Percentiles rank a stretch among this genome's conserved stretches.
phyloP scores from a whole-genome alignment of 92 coral and sea anemone genomes.

The Pocillopora grandis region DNA sequence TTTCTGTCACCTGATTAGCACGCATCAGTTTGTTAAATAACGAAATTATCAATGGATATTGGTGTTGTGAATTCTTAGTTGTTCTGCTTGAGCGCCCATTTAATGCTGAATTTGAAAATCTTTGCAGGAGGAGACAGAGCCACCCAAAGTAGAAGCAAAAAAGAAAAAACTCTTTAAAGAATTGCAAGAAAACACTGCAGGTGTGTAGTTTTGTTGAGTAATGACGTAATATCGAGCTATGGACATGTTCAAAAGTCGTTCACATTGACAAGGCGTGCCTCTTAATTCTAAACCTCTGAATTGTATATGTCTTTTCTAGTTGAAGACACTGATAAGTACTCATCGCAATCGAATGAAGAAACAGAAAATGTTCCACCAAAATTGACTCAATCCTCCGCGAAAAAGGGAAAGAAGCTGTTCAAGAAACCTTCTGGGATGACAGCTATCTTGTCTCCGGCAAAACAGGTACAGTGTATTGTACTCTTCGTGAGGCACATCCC shows the following conservation, averaged over 20 bases:
- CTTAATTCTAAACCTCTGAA: too few species aligned
- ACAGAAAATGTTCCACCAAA: constrained; percentile 33
- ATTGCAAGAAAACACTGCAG: constrained; percentile 20
- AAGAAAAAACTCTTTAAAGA: constrained; percentile 24
- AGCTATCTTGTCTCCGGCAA: constrained; percentile 16
- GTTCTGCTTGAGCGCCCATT: background rate
- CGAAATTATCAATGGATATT: background rate
- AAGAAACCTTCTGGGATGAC: constrained; percentile 18
- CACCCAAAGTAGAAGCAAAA: background rate
- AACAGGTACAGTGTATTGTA: constrained; percentile 2
- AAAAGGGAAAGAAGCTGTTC: constrained; percentile 25
- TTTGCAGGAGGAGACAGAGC: constrained; percentile 24
- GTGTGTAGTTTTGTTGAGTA: background rate
- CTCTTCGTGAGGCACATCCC: background rate
- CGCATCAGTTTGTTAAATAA: too few species aligned
- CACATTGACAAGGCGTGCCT: background rate
- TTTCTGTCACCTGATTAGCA: background rate
- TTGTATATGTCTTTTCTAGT: background rate
- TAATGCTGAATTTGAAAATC: background rate
- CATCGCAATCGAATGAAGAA: background rate
- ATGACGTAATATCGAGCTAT: too few species aligned
- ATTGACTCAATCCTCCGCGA: constrained; percentile 9
- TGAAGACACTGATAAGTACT: background rate
- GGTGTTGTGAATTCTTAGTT: background rate
- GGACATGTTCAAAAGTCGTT: too few species aligned